A percentile compares a stretch with the other conserved stretches of the same genome.
These are phyloP conservation scores for Ovibos moschatus DNA, from an alignment of 2,113 vertebrate species.

Conservation along the genomic window DNA sequence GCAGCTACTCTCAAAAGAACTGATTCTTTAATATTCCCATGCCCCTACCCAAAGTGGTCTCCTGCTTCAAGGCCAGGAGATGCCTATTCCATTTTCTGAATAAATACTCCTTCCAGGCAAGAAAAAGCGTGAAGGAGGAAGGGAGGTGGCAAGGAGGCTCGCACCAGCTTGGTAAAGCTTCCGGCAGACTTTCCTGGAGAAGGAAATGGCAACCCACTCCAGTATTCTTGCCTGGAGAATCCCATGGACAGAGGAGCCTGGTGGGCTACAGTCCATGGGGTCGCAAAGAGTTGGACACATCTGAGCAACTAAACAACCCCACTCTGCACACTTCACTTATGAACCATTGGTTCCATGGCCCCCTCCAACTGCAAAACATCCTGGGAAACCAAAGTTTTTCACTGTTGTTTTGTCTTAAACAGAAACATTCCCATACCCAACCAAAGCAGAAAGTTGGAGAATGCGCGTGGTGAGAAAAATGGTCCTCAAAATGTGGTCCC, in stretches of 20 bases:
- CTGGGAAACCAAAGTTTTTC: not conserved
- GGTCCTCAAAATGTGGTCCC: not conserved
- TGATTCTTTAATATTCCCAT: not conserved
- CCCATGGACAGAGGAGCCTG: not conserved
- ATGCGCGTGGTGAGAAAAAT: not conserved
- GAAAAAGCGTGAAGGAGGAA: not conserved
- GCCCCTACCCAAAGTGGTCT: not conserved
- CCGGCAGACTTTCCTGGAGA: not conserved
- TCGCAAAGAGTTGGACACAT: not conserved
- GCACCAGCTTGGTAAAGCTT: not conserved
- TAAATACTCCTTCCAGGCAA: not conserved
- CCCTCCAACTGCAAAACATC: not conserved
- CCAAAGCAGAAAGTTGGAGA: not conserved
- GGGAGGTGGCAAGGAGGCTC: not conserved
- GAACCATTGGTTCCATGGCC: fast-evolving
- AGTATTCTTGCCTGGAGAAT: not conserved
- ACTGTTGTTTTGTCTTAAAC: not conserved
- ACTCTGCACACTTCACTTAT: not conserved
- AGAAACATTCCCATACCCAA: not conserved
- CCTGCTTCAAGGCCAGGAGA: not conserved
- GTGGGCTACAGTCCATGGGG: not conserved
- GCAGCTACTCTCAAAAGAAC: not conserved
- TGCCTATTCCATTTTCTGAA: not conserved
- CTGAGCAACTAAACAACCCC: not conserved
- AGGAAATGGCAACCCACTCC: not conserved